phyloP scores from a whole-genome alignment of 1,140 invertebrate species.

The Orchestia grillus region DNA sequence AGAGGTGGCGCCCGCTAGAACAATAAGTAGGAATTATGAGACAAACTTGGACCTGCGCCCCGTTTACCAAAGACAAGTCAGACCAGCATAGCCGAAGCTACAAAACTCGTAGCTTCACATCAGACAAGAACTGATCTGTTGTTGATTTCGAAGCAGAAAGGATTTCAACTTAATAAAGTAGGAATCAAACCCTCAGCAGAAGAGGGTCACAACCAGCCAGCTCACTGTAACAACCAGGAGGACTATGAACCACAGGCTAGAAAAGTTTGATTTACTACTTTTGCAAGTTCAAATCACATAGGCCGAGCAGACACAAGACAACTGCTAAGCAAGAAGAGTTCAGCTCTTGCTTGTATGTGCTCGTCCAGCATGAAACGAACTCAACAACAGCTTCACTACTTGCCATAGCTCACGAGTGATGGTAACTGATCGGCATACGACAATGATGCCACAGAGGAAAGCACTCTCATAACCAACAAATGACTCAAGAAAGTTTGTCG shows the following conservation, averaged over 20 bases:
- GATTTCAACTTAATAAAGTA: neutral
- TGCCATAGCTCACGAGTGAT: neutral
- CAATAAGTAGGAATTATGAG: neutral
- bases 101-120: neutral
- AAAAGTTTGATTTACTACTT: neutral
- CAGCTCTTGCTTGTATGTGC: neutral
- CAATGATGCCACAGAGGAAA: constrained; percentile 24
- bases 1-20: constrained; percentile 27
- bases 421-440: neutral
- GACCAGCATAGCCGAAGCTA: neutral
- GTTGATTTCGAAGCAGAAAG: neutral
- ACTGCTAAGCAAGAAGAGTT: neutral
- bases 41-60: constrained; percentile 28
- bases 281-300: neutral
- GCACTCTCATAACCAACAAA: neutral
- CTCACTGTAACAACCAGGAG: neutral
- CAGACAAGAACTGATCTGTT: neutral
- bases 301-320: neutral
- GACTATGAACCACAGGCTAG: neutral
- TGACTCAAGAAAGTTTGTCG: constrained; percentile 1
- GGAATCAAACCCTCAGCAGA: neutral
- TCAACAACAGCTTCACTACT: neutral
- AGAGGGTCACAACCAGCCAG: neutral
- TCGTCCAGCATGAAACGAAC: neutral
- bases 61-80: neutral